Percentiles rank a stretch among this genome's conserved stretches.
These are phyloP conservation scores for Todiramphus chloris DNA, from an alignment of 2,113 vertebrate species.

Conservation along the genomic window DNA sequence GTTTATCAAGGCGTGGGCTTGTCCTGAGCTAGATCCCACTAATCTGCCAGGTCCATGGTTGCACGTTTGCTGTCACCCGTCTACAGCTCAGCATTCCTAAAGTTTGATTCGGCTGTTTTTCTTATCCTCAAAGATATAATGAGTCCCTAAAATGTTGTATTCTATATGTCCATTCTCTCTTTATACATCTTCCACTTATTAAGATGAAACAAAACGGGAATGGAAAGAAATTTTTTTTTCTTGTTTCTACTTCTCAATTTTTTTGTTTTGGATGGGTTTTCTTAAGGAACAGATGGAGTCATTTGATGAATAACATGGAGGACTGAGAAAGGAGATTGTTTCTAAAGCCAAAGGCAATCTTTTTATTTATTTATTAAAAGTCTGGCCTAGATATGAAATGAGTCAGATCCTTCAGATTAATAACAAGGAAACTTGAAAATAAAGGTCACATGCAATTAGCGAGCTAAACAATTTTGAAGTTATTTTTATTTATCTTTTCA, in stretches of 20 bases:
- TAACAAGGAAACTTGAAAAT: neutral
- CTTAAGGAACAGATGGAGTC: neutral
- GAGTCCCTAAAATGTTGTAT: neutral
- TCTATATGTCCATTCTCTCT: fast-evolving
- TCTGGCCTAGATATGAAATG: neutral
- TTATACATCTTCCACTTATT: neutral
- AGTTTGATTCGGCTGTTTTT: neutral
- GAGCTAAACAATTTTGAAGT: neutral
- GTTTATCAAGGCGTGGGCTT: neutral
- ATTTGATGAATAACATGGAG: neutral
- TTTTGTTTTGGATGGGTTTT: neutral
- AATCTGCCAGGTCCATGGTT: neutral
- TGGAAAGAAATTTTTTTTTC: neutral
- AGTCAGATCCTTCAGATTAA: neutral
- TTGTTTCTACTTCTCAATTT: neutral
- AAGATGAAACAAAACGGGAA: neutral
- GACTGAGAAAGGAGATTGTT: neutral
- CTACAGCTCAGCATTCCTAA: neutral
- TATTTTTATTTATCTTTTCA: conserved; percentile 58
- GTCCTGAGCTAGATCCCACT: neutral
- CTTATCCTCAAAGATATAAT: neutral
- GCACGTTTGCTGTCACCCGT: fast-evolving
- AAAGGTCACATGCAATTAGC: conserved; percentile 9
- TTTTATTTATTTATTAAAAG: neutral
- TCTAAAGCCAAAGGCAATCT: neutral